Percentiles rank a stretch among this genome's conserved stretches.
Evolutionary conservation across 2,888 invertebrate genomes (phyloP).

Genomic region (Aproaerema taeniolella): DNA sequence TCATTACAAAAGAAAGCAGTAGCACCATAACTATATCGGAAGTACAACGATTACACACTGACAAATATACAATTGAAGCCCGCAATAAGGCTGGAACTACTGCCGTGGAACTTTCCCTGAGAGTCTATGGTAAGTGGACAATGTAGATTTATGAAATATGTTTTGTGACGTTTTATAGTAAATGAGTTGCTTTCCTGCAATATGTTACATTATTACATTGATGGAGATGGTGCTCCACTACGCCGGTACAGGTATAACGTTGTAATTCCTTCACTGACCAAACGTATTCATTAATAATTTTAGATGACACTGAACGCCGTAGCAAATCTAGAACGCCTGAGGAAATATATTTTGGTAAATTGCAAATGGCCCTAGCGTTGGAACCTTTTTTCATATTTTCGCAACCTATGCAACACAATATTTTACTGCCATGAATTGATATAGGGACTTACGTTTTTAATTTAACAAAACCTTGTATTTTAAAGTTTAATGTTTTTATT

Average conservation of each 20-base stretch:
- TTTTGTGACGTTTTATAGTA: conserved; percentile 7
- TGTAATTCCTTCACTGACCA: not conserved
- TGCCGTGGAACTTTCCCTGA: conserved; percentile 77
- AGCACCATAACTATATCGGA: conserved; percentile 79
- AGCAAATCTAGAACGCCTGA: conserved; percentile 40
- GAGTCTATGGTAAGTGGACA: conserved; percentile 79
- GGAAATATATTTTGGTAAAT: conserved; percentile 42
- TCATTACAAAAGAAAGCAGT: conserved; percentile 65
- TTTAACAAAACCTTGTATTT: too few species aligned
- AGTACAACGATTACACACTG: conserved; percentile 80
- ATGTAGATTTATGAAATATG: conserved; percentile 2
- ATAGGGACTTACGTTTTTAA: too few species aligned
- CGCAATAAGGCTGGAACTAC: conserved; percentile 81
- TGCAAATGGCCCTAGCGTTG: conserved; percentile 9
- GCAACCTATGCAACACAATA: not conserved
- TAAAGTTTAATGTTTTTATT: too few species aligned
- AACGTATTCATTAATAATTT: conserved; percentile 19
- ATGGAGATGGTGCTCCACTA: not conserved
- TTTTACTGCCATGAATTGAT: too few species aligned
- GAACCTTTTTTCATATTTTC: conserved; percentile 3
- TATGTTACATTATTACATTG: not conserved
- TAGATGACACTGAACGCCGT: conserved; percentile 45
- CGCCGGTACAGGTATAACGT: not conserved
- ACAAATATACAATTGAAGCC: conserved; percentile 82
- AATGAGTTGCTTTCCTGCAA: not conserved